A percentile compares a stretch with the other conserved stretches of the same genome.
These are phyloP conservation scores for Acrobasis consociella DNA, from an alignment of 2,888 invertebrate species.

Conservation along the genomic window DNA sequence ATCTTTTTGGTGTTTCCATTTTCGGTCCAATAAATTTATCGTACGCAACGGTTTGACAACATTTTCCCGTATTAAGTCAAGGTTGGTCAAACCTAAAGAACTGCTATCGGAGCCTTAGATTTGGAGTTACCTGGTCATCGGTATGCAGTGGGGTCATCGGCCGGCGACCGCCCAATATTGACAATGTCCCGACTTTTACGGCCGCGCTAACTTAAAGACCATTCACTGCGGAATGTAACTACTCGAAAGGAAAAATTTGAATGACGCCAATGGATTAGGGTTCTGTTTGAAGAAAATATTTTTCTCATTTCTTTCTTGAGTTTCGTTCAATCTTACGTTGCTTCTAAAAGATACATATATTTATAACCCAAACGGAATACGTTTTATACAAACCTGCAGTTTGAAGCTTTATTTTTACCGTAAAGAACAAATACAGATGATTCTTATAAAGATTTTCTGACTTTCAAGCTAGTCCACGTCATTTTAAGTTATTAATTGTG, in stretches of 20 bases:
- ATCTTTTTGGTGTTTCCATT: too few species aligned
- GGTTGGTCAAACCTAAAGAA: slow-evolving; percentile 6
- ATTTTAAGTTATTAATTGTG: too few species aligned
- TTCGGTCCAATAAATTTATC: too few species aligned
- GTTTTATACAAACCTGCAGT: too few species aligned
- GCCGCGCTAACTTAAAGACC: slow-evolving; percentile 40
- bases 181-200: slow-evolving; percentile 57
- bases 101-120: slow-evolving; percentile 32
- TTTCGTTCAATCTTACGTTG: background rate
- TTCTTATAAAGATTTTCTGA: too few species aligned
- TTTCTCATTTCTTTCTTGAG: background rate
- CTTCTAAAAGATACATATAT: background rate
- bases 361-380: too few species aligned
- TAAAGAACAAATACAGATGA: too few species aligned
- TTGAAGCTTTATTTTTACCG: too few species aligned
- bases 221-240: slow-evolving; percentile 35
- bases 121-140: slow-evolving; percentile 49
- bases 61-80: slow-evolving; percentile 4
- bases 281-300: background rate
- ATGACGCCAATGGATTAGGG: slow-evolving; percentile 33
- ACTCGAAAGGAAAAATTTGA: slow-evolving; percentile 38
- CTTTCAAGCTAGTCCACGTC: too few species aligned
- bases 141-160: slow-evolving; percentile 55
- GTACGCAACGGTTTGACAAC: background rate
- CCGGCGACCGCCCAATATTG: slow-evolving; percentile 58